Conservation (phyloP, 2,888 invertebrate genomes). For the Apotomis betuletana region DNA sequence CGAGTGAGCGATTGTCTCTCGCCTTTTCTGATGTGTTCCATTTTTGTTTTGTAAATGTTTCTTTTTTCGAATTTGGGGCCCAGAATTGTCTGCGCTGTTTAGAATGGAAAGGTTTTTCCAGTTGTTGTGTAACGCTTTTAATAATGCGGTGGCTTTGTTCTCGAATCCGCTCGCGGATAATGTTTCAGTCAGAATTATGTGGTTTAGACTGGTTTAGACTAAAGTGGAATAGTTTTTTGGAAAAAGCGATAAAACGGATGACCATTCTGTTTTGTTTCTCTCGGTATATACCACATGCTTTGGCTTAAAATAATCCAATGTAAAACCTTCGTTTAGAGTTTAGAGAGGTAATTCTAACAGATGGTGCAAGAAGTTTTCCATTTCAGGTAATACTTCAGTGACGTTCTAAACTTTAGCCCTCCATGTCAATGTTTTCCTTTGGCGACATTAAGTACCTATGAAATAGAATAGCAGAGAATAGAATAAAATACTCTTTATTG, state of each 20-base stretch:
- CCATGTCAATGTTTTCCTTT: no score
- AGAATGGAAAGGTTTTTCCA: background rate
- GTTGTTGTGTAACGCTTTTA: background rate
- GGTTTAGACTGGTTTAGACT: background rate
- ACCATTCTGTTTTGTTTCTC: background rate
- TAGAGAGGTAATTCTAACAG: no score
- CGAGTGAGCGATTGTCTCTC: slow-evolving; percentile 72
- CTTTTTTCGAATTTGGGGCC: slow-evolving; percentile 29
- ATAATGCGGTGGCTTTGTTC: background rate
- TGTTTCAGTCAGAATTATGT: background rate
- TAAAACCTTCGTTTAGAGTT: no score
- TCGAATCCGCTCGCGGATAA: background rate
- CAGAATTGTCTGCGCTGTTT: slow-evolving; percentile 2
- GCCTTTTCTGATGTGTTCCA: slow-evolving; percentile 58
- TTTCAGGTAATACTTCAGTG: no score
- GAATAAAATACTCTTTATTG: no score
- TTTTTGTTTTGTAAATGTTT: slow-evolving; percentile 32
- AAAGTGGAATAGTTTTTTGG: background rate
- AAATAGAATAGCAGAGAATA: no score
- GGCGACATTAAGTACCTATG: no score
- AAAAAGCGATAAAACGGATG: background rate
- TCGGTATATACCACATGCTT: no score
- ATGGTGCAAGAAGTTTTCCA: no score
- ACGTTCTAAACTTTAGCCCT: no score
- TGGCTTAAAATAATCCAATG: no score